Evolutionary conservation across 2,797 vertebrate species (phyloP).

Genomic region (Lindbergichthys nudifrons): DNA sequence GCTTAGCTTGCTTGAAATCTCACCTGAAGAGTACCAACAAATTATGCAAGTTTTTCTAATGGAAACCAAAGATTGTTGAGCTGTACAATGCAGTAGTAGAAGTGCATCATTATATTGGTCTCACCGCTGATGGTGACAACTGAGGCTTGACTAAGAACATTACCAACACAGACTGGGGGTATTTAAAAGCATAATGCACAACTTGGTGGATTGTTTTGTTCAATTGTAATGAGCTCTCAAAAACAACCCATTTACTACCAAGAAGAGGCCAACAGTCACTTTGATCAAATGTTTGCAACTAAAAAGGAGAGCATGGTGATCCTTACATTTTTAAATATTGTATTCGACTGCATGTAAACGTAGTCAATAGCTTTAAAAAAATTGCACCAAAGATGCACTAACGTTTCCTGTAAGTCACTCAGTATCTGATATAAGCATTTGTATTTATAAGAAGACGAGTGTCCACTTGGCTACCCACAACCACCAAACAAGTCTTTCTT

Average conservation of each 20-base stretch:
- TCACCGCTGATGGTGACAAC: too few species aligned
- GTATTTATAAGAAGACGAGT: neutral
- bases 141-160: neutral
- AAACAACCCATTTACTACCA: neutral
- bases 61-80: too few species aligned
- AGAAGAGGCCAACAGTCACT: neutral
- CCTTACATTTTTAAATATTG: neutral
- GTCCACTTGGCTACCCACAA: neutral
- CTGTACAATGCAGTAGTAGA: too few species aligned
- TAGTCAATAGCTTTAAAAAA: slow-evolving; percentile 22
- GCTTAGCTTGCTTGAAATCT: too few species aligned
- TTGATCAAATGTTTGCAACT: neutral
- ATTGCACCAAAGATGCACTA: neutral
- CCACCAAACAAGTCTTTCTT: slow-evolving; percentile 14
- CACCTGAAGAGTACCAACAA: too few species aligned
- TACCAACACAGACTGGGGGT: neutral
- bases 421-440: neutral
- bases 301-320: neutral
- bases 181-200: neutral
- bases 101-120: too few species aligned
- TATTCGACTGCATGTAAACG: slow-evolving; percentile 43
- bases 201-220: neutral
- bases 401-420: neutral
- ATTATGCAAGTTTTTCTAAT: too few species aligned
- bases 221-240: neutral